These are phyloP conservation scores for Lytechinus pictus DNA, from an alignment of 35 echinoderm and acorn worm species.

Conservation along the genomic window DNA sequence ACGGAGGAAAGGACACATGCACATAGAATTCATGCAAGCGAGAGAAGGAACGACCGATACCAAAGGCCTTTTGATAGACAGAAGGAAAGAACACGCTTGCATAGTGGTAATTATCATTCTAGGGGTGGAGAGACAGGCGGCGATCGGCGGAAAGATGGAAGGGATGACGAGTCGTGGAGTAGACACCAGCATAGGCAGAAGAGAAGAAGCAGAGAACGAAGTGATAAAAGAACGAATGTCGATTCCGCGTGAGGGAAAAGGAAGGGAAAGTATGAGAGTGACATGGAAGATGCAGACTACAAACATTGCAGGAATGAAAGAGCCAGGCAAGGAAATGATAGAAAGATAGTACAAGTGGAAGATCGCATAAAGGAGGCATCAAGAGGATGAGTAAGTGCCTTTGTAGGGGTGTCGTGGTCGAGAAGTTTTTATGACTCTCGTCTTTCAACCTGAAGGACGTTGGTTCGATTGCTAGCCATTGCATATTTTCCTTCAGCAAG, in stretches of 20 bases:
- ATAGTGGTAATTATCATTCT: background rate
- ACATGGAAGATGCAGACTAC: background rate
- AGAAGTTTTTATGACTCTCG: too few relatives aligned
- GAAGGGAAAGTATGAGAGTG: background rate
- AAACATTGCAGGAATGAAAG: background rate
- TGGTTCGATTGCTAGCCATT: too few relatives aligned
- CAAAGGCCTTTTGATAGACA: background rate
- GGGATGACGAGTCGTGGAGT: background rate
- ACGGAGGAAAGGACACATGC: background rate
- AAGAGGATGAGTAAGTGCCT: background rate
- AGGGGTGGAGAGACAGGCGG: background rate
- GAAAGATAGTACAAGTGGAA: background rate
- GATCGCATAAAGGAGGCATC: background rate
- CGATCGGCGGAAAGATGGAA: background rate
- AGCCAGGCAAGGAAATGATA: background rate
- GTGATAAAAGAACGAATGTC: background rate
- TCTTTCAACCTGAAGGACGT: too few relatives aligned
- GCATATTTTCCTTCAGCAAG: too few relatives aligned
- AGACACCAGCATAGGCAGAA: background rate
- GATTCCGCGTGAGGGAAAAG: background rate
- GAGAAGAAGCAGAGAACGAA: background rate
- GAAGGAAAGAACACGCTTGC: background rate
- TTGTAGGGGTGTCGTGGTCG: background rate
- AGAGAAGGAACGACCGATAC: background rate
- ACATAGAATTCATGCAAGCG: background rate